Conservation (phyloP, 2,888 invertebrate genomes). For the Nomada hirtipes region DNA sequence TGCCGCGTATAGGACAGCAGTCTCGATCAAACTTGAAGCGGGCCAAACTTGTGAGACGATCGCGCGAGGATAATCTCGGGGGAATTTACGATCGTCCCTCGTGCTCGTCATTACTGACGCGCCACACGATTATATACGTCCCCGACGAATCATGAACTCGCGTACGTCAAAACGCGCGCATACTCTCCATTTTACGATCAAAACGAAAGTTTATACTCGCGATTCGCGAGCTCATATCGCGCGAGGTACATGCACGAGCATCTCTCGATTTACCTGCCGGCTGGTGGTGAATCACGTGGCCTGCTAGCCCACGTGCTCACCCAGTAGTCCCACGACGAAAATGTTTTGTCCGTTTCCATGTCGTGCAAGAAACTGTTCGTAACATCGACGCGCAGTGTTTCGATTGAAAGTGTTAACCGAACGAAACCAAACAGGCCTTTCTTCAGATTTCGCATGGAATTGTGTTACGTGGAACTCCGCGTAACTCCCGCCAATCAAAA, state of each 20-base stretch:
- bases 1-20: too few relatives aligned
- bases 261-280: slow-evolving; percentile 53
- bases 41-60: background rate
- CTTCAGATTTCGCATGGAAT: too few relatives aligned
- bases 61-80: background rate
- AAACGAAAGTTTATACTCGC: slow-evolving; percentile 51
- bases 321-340: slow-evolving; percentile 14
- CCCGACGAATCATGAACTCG: slow-evolving; percentile 13
- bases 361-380: background rate
- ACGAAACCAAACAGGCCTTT: too few relatives aligned
- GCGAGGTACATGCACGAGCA: slow-evolving; percentile 20
- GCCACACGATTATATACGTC: background rate
- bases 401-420: too few relatives aligned
- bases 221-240: slow-evolving; percentile 40
- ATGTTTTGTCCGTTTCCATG: slow-evolving; percentile 57
- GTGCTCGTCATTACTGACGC: background rate
- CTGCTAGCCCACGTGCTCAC: slow-evolving; percentile 65
- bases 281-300: slow-evolving; percentile 70
- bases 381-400: background rate
- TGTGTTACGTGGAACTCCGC: too few relatives aligned
- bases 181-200: slow-evolving; percentile 59
- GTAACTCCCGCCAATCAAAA: too few relatives aligned
- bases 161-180: slow-evolving; percentile 23
- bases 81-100: background rate
- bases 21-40: too few relatives aligned